Evolutionary conservation across 2,888 invertebrate genomes (phyloP).

Genomic region (Anagyrus pseudococci): DNA sequence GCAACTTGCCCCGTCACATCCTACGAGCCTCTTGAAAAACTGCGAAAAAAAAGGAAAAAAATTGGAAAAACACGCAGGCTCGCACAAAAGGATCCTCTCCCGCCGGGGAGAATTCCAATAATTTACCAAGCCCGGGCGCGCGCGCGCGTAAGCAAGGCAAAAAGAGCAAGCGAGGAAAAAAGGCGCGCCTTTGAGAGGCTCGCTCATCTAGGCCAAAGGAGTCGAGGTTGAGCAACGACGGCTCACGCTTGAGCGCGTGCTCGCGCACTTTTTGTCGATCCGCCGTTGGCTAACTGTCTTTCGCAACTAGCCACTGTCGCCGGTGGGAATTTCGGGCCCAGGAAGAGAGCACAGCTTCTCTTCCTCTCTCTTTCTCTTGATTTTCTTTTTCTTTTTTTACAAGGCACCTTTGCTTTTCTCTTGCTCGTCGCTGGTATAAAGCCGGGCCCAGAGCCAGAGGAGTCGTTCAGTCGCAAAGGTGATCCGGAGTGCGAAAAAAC

Average conservation of each 20-base stretch:
- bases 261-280: not conserved
- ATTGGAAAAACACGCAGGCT: too few species aligned
- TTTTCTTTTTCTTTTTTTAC: too few species aligned
- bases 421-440: conserved; percentile 38
- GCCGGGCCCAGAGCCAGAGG: conserved; percentile 34
- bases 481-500: not conserved
- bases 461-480: conserved; percentile 39
- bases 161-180: not conserved
- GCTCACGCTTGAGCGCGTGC: conserved; percentile 46
- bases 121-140: not conserved
- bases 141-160: not conserved
- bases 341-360: not conserved
- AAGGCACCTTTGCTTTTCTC: too few species aligned
- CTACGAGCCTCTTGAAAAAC: not conserved
- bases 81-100: too few species aligned
- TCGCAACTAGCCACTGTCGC: conserved; percentile 47
- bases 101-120: conserved; percentile 1
- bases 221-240: conserved; percentile 43
- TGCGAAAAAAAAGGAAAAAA: not conserved
- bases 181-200: not conserved
- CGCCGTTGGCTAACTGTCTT: conserved; percentile 53
- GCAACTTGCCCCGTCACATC: too few species aligned
- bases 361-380: too few species aligned
- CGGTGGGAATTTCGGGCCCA: conserved; percentile 35
- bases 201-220: conserved; percentile 1